Conservation (phyloP, 1,140 invertebrate genomes). For the Sinonovacula constricta region DNA sequence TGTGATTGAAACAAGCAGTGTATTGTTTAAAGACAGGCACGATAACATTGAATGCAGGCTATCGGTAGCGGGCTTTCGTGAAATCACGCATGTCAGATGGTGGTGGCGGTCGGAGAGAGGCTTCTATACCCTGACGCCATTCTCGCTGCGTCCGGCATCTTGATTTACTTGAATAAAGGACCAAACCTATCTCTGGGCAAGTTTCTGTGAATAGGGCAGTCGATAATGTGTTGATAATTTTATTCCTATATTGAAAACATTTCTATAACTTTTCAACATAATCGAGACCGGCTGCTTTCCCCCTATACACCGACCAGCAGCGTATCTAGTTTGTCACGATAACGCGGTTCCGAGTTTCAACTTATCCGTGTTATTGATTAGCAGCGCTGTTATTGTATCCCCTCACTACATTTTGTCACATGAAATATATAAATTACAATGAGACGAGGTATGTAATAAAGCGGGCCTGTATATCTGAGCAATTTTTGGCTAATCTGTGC, state of each 20-base stretch:
- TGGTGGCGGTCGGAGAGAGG: too few species aligned
- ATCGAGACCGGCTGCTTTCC: constrained; percentile 27
- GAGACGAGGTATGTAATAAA: constrained; percentile 48
- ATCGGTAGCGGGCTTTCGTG: not conserved
- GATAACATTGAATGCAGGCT: too few species aligned
- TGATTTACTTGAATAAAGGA: too few species aligned
- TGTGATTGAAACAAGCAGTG: too few species aligned
- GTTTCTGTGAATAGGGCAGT: constrained; percentile 33
- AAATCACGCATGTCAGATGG: not conserved
- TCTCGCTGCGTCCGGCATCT: too few species aligned
- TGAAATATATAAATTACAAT: constrained; percentile 55
- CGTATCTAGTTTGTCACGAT: constrained; percentile 31
- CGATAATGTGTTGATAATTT: constrained; percentile 52
- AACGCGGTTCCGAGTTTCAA: constrained; percentile 28
- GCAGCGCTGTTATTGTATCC: constrained; percentile 40
- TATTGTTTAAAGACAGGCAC: too few species aligned
- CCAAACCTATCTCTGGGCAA: too few species aligned
- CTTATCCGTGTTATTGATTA: constrained; percentile 31
- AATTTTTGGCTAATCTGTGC: constrained; percentile 45
- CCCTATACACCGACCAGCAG: constrained; percentile 17
- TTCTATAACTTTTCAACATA: constrained; percentile 46
- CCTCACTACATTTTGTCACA: constrained; percentile 37
- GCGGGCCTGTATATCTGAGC: constrained; percentile 41
- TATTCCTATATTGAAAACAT: constrained; percentile 50
- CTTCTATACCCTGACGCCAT: too few species aligned